Conservation (phyloP, 2,888 invertebrate genomes). For the Drosophila testacea region DNA sequence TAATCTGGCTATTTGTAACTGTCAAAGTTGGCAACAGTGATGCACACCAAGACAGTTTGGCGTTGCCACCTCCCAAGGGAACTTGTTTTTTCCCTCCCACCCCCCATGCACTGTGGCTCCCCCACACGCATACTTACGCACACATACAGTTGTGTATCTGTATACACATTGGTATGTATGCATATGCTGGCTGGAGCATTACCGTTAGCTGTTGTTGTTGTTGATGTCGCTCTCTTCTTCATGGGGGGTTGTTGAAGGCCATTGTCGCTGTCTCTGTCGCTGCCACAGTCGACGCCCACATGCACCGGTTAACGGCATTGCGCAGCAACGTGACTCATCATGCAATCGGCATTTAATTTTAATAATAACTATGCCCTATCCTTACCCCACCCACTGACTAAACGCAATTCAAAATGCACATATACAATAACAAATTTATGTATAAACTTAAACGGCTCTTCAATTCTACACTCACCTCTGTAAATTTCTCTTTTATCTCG, state of each 20-base stretch:
- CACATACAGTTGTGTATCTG: constrained; percentile 1
- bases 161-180: constrained; percentile 11
- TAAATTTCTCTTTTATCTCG: constrained; percentile 92
- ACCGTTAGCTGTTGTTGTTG: constrained; percentile 48
- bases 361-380: constrained; percentile 25
- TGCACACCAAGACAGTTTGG: constrained; percentile 31
- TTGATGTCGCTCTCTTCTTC: constrained; percentile 64
- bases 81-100: constrained; percentile 66
- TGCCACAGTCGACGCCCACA: constrained; percentile 58
- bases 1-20: too few species aligned
- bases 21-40: too few species aligned
- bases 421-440: constrained; percentile 16
- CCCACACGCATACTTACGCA: constrained; percentile 24
- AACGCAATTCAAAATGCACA: constrained; percentile 23
- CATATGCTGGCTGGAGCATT: constrained; percentile 50
- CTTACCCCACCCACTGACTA: background rate
- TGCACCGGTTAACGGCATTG: constrained; percentile 68
- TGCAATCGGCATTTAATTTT: constrained; percentile 60
- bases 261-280: constrained; percentile 44
- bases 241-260: constrained; percentile 80
- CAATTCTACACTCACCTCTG: constrained; percentile 87
- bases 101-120: constrained; percentile 51
- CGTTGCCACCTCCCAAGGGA: constrained; percentile 68
- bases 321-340: constrained; percentile 71
- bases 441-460: constrained; percentile 24